Conservation (phyloP, 2,888 invertebrate species). For the Belgica antarctica region DNA sequence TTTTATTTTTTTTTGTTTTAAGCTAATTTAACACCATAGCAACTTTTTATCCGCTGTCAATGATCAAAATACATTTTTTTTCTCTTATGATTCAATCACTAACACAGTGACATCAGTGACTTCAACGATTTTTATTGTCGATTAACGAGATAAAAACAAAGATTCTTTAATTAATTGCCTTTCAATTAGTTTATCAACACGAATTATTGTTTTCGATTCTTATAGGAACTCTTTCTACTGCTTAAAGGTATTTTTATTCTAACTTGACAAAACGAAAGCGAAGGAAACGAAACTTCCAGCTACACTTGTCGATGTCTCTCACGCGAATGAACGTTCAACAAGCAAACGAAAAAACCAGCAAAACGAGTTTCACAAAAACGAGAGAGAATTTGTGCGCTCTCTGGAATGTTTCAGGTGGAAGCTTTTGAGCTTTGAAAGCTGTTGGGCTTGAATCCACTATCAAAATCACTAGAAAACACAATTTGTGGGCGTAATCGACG, state of each 20-base stretch:
- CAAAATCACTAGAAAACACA: too few relatives aligned
- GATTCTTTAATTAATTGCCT: background rate
- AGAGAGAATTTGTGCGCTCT: background rate
- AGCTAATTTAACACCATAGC: background rate
- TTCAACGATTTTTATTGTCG: background rate
- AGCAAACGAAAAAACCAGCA: conserved; percentile 4
- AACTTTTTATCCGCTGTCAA: background rate
- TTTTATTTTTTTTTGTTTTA: background rate
- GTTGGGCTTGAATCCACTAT: too few relatives aligned
- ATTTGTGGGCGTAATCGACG: too few relatives aligned
- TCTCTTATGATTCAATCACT: conserved; percentile 8
- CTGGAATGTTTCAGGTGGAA: conserved; percentile 4
- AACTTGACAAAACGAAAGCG: background rate
- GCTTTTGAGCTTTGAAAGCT: too few relatives aligned
- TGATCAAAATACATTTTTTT: background rate
- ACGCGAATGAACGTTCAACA: conserved; percentile 15
- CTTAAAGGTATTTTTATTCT: background rate
- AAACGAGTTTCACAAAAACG: background rate
- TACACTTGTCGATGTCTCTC: background rate
- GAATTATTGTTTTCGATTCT: background rate
- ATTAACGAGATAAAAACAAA: too few relatives aligned
- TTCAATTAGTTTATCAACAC: background rate
- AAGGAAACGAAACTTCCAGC: background rate
- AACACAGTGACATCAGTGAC: background rate
- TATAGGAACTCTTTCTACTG: background rate